Conservation (phyloP, 2,797 vertebrate genomes). For the Limosa lapponica region DNA sequence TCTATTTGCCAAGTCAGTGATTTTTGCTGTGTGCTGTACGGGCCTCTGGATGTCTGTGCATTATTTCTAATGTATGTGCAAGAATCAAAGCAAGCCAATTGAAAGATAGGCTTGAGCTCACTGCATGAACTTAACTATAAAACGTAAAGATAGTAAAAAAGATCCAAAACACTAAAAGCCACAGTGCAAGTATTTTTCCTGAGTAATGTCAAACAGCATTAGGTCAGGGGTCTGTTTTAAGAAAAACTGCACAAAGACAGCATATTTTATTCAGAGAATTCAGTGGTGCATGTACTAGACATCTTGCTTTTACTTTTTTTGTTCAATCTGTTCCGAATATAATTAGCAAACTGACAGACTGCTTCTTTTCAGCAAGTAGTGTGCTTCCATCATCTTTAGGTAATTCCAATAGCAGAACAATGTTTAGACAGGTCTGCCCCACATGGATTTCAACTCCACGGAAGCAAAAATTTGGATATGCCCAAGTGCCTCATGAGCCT, state of each 20-base stretch:
- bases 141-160: background rate
- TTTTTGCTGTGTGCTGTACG: background rate
- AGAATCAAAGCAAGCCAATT: background rate
- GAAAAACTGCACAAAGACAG: background rate
- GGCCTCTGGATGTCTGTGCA: background rate
- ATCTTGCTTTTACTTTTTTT: background rate
- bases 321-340: background rate
- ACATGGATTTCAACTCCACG: background rate
- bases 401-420: background rate
- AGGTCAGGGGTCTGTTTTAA: background rate
- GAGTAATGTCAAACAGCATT: background rate
- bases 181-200: background rate
- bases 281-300: background rate
- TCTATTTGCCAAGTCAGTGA: background rate
- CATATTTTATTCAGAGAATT: background rate
- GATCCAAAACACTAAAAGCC: background rate
- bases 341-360: conserved; percentile 34
- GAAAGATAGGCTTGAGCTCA: background rate
- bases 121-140: background rate
- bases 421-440: background rate
- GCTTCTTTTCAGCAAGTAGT: background rate
- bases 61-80: background rate
- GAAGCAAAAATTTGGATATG: background rate
- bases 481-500: background rate
- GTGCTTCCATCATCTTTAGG: background rate